These are phyloP conservation scores for Eciton burchellii DNA, from an alignment of 1,140 invertebrate species.

Conservation along the genomic window DNA sequence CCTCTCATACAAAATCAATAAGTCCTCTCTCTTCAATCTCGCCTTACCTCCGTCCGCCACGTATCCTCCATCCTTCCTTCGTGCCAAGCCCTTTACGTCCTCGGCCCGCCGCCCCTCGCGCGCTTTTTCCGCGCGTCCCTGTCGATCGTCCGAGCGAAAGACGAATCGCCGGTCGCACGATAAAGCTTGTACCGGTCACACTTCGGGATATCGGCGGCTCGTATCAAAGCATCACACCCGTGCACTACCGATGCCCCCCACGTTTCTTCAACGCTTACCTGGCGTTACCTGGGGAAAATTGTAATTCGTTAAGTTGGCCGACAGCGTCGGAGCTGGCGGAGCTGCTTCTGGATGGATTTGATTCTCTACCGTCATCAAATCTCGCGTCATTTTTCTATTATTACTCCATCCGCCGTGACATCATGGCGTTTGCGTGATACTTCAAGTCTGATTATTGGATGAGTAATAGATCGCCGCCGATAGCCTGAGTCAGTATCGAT, in stretches of 20 bases:
- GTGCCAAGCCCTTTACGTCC: constrained; percentile 40
- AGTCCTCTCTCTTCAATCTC: constrained; percentile 52
- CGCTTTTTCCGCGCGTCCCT: constrained; percentile 41
- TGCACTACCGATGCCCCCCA: not conserved
- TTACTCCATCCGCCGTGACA: too few relatives aligned
- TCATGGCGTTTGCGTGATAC: not conserved
- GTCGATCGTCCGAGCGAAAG: constrained; percentile 58
- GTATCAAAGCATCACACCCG: constrained; percentile 62
- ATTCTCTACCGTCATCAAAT: too few relatives aligned
- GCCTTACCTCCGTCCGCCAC: not conserved
- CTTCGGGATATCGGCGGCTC: constrained; percentile 67
- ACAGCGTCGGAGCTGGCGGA: too few relatives aligned
- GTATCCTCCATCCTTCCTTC: constrained; percentile 42
- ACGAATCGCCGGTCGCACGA: constrained; percentile 71
- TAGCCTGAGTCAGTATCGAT: not conserved
- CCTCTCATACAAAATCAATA: constrained; percentile 73
- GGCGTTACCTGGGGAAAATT: too few relatives aligned
- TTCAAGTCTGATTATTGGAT: not conserved
- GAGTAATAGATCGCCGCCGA: not conserved
- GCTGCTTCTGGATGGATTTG: too few relatives aligned
- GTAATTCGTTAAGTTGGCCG: too few relatives aligned
- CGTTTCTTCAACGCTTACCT: too few relatives aligned
- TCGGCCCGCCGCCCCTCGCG: constrained; percentile 29
- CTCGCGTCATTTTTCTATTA: too few relatives aligned
- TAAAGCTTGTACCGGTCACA: constrained; percentile 74